These are phyloP conservation scores for Rhinolophus sinicus DNA, from an alignment of 2,113 vertebrate species.

Conservation along the genomic window DNA sequence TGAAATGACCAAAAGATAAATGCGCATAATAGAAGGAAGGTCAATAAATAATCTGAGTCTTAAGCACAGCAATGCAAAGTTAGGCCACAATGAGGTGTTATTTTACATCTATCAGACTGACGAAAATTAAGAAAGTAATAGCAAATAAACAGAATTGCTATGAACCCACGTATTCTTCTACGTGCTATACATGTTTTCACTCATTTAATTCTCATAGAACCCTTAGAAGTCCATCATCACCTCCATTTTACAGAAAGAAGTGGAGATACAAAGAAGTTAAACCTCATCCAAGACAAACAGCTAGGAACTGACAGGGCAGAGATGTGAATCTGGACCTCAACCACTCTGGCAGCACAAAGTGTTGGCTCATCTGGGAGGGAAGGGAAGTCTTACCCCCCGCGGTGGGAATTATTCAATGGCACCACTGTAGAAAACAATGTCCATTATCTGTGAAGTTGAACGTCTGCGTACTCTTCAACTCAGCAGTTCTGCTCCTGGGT, in stretches of 20 bases:
- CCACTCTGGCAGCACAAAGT: too few relatives aligned
- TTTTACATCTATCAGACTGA: background rate
- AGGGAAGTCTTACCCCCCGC: background rate
- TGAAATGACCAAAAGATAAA: background rate
- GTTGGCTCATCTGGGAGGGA: background rate
- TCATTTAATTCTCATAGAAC: background rate
- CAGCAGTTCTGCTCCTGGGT: background rate
- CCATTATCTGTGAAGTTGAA: background rate
- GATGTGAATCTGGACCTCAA: background rate
- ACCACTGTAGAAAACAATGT: background rate
- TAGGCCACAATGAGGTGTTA: background rate
- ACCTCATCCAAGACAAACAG: background rate
- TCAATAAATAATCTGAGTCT: background rate
- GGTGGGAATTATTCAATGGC: background rate
- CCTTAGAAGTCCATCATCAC: background rate
- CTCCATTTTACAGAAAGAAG: background rate
- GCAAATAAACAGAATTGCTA: background rate
- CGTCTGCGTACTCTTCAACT: background rate
- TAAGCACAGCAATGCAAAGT: background rate
- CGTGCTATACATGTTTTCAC: background rate
- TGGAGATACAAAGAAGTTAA: background rate
- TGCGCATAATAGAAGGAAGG: background rate
- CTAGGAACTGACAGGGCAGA: background rate
- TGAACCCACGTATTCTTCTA: background rate
- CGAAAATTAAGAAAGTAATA: constrained; percentile 1